Conservation (phyloP, 2,797 vertebrate species). For the Esox masquinongy region DNA sequence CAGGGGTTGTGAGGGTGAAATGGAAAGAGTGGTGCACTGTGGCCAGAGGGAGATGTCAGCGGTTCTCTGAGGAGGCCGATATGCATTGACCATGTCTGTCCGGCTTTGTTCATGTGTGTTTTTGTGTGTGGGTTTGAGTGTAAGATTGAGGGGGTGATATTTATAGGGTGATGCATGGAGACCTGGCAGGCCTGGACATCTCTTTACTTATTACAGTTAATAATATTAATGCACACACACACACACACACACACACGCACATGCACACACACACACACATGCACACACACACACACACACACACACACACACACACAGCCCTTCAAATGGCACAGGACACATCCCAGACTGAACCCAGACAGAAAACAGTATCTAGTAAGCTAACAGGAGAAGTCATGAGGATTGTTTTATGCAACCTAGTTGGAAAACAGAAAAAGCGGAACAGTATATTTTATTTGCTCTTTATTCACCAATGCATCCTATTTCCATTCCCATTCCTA, state of each 20-base stretch:
- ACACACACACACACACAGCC: slow-evolving; percentile 24
- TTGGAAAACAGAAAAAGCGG: slow-evolving; percentile 16
- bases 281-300: slow-evolving; percentile 44
- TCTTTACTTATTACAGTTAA: slow-evolving; percentile 73
- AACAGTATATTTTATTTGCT: slow-evolving; percentile 29
- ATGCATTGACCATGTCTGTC: slow-evolving; percentile 59
- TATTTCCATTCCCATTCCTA: slow-evolving; percentile 51
- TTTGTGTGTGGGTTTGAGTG: slow-evolving; percentile 21
- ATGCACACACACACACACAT: slow-evolving; percentile 52
- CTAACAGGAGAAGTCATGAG: too few species aligned
- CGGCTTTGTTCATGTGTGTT: slow-evolving; percentile 38
- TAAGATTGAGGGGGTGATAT: slow-evolving; percentile 62
- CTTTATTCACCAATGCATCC: slow-evolving; percentile 38
- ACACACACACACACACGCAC: slow-evolving; percentile 7
- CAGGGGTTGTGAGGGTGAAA: slow-evolving; percentile 64
- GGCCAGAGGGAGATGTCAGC: slow-evolving; percentile 67
- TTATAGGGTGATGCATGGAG: slow-evolving; percentile 65
- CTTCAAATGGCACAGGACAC: slow-evolving; percentile 68
- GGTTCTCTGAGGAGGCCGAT: slow-evolving; percentile 57
- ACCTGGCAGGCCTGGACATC: slow-evolving; percentile 68
- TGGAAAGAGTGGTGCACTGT: slow-evolving; percentile 50
- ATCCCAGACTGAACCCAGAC: slow-evolving; percentile 27
- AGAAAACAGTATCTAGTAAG: background rate
- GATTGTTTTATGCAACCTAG: background rate
- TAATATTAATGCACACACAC: slow-evolving; percentile 71